Evolutionary conservation across 2,797 vertebrate genomes (phyloP).

Genomic region (Etheostoma perlongum): DNA sequence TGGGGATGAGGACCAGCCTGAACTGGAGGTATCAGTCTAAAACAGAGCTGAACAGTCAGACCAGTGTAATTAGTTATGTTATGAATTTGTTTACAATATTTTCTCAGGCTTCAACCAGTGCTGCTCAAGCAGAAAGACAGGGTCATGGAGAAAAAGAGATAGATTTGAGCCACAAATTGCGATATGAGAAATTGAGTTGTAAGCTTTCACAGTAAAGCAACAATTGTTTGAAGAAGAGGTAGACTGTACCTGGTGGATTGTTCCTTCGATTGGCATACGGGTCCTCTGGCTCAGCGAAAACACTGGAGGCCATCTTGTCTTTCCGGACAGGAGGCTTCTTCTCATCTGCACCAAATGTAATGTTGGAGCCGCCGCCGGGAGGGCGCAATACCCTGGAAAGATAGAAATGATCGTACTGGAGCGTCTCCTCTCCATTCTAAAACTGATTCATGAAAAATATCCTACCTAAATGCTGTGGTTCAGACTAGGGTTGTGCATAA

Average conservation of each 20-base stretch:
- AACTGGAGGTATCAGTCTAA: too few relatives aligned
- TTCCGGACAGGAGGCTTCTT: conserved; percentile 87
- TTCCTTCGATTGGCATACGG: conserved; percentile 88
- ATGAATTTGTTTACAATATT: too few relatives aligned
- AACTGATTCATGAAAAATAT: not conserved
- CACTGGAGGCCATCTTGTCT: conserved; percentile 97
- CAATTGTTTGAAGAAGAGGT: not conserved
- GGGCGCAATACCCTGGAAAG: conserved; percentile 91
- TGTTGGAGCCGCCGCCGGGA: conserved; percentile 95
- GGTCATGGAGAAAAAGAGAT: too few relatives aligned
- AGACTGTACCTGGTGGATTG: conserved; percentile 85
- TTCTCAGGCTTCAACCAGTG: too few relatives aligned
- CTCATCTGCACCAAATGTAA: conserved; percentile 91
- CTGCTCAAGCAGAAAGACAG: too few relatives aligned
- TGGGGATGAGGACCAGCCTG: too few relatives aligned
- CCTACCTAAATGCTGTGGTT: not conserved
- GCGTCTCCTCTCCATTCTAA: not conserved
- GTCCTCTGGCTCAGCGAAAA: conserved; percentile 95
- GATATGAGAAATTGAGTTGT: not conserved
- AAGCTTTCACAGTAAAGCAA: not conserved
- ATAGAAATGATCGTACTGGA: conserved; percentile 15
- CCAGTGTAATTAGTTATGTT: too few relatives aligned
- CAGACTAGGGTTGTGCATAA: not conserved
- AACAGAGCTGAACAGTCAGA: too few relatives aligned
- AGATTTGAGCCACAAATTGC: too few relatives aligned